Conservation (phyloP, 2,797 vertebrate species). For the Tapirus indicus region DNA sequence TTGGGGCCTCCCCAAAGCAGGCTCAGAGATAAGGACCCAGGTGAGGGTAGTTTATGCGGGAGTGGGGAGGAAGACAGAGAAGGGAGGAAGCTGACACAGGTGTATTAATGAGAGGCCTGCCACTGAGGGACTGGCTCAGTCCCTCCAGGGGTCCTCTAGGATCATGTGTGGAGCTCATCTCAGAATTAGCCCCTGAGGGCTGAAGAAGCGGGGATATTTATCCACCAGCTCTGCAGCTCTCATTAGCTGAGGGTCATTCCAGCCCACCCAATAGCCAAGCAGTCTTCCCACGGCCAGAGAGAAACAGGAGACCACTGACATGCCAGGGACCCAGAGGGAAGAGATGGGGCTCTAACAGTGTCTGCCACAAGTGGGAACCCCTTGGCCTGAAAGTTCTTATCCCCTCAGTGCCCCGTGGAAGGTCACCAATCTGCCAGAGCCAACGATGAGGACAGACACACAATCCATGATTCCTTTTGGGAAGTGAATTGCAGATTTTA, state of each 20-base stretch:
- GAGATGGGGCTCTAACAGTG: accelerated
- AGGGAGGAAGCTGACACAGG: background rate
- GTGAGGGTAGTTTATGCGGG: background rate
- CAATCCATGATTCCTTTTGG: background rate
- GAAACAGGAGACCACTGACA: background rate
- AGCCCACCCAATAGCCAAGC: background rate
- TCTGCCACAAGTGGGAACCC: background rate
- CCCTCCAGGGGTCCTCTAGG: no score
- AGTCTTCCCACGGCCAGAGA: background rate
- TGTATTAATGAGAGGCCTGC: accelerated
- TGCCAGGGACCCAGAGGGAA: background rate
- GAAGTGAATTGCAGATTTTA: background rate
- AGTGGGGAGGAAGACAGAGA: background rate
- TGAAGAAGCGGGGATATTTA: background rate
- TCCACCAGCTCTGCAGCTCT: background rate
- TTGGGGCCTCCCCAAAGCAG: background rate
- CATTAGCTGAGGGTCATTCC: no score
- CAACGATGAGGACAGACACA: background rate
- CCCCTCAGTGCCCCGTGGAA: background rate
- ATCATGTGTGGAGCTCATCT: accelerated
- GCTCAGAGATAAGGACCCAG: background rate
- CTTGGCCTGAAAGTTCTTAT: background rate
- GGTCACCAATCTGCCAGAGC: background rate
- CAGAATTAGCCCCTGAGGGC: background rate
- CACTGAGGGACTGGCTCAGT: no score